Evolutionary conservation across 1,140 invertebrate genomes (phyloP).

Genomic region (Metopolophium dirhodum): DNA sequence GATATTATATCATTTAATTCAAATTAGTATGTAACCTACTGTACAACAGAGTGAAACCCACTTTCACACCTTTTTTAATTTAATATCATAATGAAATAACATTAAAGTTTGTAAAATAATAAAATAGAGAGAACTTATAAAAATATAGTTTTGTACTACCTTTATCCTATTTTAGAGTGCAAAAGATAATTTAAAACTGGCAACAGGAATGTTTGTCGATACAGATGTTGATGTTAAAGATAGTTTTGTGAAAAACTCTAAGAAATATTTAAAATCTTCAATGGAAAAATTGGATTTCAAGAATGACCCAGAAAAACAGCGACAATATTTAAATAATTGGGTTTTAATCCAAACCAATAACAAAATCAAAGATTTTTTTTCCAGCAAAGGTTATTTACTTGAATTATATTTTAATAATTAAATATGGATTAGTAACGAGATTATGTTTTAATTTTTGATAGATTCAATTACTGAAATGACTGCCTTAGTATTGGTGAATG

Average conservation of each 20-base stretch:
- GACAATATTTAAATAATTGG: conserved; percentile 34
- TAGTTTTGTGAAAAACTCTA: conserved; percentile 8
- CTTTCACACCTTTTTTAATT: no score
- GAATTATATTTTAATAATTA: neutral
- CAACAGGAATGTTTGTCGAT: conserved; percentile 42
- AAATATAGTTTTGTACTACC: no score
- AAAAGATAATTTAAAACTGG: neutral
- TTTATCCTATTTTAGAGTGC: conserved; percentile 20
- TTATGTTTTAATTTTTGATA: conserved; percentile 48
- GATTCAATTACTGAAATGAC: conserved; percentile 67
- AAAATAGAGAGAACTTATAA: no score
- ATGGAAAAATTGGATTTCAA: conserved; percentile 27
- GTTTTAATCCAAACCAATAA: conserved; percentile 25
- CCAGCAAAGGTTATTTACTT: neutral
- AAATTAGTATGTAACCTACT: no score
- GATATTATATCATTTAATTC: no score
- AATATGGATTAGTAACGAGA: neutral
- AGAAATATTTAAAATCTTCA: conserved; percentile 13
- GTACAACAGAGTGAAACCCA: no score
- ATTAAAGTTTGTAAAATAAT: no score
- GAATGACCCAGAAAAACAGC: conserved; percentile 5
- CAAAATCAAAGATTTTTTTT: conserved; percentile 40
- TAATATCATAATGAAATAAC: no score
- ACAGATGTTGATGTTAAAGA: neutral
- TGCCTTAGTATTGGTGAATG: conserved; percentile 77